These are phyloP conservation scores for Montipora efflorescens DNA, from an alignment of 64 coral and sea anemone species.

Conservation along the genomic window DNA sequence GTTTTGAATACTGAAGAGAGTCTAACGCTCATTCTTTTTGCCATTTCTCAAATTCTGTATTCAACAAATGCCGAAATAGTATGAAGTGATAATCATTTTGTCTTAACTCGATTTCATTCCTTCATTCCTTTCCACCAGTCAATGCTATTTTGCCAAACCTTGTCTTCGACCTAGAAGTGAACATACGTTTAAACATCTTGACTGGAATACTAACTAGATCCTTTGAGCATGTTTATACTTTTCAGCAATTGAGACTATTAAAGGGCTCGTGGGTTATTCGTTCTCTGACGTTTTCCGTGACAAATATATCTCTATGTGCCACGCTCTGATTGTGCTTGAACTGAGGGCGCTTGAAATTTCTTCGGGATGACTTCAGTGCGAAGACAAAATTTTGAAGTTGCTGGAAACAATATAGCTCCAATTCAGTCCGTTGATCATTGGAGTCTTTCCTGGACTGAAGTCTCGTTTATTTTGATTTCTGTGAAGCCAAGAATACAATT, in stretches of 20 bases:
- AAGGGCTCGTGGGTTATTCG: background rate
- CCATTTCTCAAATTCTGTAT: background rate
- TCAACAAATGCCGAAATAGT: conserved; percentile 8
- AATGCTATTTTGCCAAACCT: background rate
- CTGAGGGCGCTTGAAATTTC: background rate
- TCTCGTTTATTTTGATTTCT: background rate
- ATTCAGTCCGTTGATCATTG: no score
- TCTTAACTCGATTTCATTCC: background rate
- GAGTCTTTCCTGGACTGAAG: background rate
- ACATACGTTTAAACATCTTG: no score
- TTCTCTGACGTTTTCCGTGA: background rate
- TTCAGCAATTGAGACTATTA: background rate
- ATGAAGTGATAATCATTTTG: background rate
- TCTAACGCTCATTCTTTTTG: background rate
- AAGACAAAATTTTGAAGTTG: conserved; percentile 8
- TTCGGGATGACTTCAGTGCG: background rate
- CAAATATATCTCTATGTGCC: background rate
- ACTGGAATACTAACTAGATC: no score
- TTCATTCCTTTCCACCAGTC: background rate
- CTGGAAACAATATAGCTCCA: background rate
- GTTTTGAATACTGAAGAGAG: no score
- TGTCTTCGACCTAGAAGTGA: no score
- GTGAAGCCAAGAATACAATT: background rate
- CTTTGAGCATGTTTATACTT: background rate
- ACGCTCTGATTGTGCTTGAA: background rate